Evolutionary conservation across 64 coral and sea anemone genomes (phyloP).

Genomic region (Orbicella faveolata): DNA sequence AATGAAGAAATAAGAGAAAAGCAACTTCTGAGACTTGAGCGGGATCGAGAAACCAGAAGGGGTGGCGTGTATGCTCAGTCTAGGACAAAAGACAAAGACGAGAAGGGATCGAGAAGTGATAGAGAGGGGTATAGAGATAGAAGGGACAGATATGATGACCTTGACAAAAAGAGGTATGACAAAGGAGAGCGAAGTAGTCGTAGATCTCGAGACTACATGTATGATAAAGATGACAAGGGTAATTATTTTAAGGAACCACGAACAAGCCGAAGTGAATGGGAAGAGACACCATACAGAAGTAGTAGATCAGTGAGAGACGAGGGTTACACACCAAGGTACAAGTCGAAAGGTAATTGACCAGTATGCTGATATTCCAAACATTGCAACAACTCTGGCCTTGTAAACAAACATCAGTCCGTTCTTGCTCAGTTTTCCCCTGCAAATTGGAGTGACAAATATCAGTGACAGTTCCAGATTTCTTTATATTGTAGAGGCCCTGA

Average conservation of each 20-base stretch:
- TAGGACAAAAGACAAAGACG: conserved; percentile 30
- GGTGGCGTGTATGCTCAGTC: conserved; percentile 91
- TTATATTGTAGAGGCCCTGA: too few relatives aligned
- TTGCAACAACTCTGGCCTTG: neutral
- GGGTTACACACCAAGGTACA: conserved; percentile 70
- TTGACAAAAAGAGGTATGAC: conserved; percentile 28
- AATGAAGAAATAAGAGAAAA: conserved; percentile 87
- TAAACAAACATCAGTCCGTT: too few relatives aligned
- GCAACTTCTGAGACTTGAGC: conserved; percentile 77
- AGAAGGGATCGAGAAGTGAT: conserved; percentile 37
- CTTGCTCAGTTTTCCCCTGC: too few relatives aligned
- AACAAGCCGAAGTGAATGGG: conserved; percentile 89
- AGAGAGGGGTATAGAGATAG: conserved; percentile 48
- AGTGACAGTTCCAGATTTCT: too few relatives aligned
- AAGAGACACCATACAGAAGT: conserved; percentile 90
- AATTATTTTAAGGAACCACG: conserved; percentile 55
- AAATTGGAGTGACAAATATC: too few relatives aligned
- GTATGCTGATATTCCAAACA: neutral
- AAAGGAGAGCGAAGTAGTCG: conserved; percentile 39
- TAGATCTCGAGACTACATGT: conserved; percentile 27
- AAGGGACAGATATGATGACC: conserved; percentile 26
- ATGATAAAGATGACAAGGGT: neutral
- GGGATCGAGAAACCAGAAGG: conserved; percentile 77
- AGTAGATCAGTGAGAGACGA: conserved; percentile 59
- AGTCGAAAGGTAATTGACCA: conserved; percentile 59